Percentiles rank a stretch among this genome's conserved stretches.
phyloP scores from a whole-genome alignment of 2,888 invertebrate genomes.

The Buathra laborator region DNA sequence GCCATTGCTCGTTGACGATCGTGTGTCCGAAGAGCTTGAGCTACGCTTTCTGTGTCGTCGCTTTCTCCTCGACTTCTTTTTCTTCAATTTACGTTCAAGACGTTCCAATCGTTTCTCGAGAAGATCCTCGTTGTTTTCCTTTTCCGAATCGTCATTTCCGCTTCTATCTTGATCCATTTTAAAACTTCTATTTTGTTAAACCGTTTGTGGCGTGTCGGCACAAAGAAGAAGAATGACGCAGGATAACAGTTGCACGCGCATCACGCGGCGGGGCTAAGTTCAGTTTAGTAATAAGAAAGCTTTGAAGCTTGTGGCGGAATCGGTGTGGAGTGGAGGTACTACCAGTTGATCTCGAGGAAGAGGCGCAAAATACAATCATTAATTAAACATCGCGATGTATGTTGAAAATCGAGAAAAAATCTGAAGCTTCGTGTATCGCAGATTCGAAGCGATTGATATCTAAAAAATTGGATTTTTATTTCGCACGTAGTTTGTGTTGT shows the following conservation, averaged over 20 bases:
- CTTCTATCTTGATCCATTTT: constrained; percentile 11
- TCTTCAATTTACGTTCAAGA: constrained; percentile 9
- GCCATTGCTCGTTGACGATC: neutral
- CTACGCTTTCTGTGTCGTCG: constrained; percentile 6
- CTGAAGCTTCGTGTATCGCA: too few relatives aligned
- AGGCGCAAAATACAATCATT: constrained; percentile 36
- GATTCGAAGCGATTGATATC: too few relatives aligned
- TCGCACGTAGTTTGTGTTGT: neutral
- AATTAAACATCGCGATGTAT: too few relatives aligned
- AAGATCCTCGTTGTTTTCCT: neutral
- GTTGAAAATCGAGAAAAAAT: too few relatives aligned
- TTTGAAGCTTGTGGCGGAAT: constrained; percentile 44
- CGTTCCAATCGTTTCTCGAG: constrained; percentile 11
- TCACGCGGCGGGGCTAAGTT: constrained; percentile 3
- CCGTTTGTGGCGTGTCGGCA: constrained; percentile 32
- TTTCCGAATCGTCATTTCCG: neutral
- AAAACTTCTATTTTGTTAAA: neutral
- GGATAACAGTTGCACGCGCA: constrained; percentile 9
- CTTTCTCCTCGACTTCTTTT: constrained; percentile 23
- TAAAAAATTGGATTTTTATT: too few relatives aligned
- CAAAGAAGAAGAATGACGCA: constrained; percentile 35
- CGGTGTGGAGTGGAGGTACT: constrained; percentile 46
- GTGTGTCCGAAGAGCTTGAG: neutral
- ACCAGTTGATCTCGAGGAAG: constrained; percentile 48
- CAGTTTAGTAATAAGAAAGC: constrained; percentile 25